Conservation (phyloP, 2,888 invertebrate genomes). For the Eueremaeus valkanovi region DNA sequence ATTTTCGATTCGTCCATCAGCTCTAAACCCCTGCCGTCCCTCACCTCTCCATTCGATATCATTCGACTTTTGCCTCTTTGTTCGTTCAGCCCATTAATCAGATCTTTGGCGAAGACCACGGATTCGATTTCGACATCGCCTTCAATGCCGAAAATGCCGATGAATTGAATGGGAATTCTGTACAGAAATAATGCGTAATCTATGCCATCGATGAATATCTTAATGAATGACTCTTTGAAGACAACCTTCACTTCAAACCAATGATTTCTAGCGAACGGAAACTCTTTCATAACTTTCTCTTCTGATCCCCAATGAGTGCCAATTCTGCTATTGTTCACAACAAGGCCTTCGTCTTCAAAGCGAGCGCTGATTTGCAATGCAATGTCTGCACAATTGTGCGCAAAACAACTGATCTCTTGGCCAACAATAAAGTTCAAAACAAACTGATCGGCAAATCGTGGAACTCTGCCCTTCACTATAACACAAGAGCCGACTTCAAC, state of each 20-base stretch:
- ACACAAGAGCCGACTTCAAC: slow-evolving; percentile 9
- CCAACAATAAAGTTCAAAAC: slow-evolving; percentile 1
- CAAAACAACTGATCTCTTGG: slow-evolving; percentile 20
- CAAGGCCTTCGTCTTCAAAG: slow-evolving; percentile 13
- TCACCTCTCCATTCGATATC: not conserved
- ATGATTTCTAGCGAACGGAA: slow-evolving; percentile 10
- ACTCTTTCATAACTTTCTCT: not conserved
- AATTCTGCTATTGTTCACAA: slow-evolving; percentile 18
- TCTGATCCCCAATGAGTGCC: slow-evolving; percentile 11
- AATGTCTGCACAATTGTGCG: slow-evolving; percentile 23
- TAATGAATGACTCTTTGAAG: slow-evolving; percentile 2
- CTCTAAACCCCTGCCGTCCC: not conserved
- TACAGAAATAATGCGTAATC: not conserved
- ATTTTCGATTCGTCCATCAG: not conserved
- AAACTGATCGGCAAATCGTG: slow-evolving; percentile 24
- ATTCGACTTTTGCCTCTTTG: not conserved
- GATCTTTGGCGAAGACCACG: slow-evolving; percentile 8
- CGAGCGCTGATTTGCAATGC: not conserved
- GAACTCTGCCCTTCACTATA: slow-evolving; percentile 23
- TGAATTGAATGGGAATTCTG: slow-evolving; percentile 21
- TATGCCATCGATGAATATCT: slow-evolving; percentile 22
- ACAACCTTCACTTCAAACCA: slow-evolving; percentile 32
- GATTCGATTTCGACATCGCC: slow-evolving; percentile 27
- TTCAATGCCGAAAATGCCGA: slow-evolving; percentile 27
- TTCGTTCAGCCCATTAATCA: not conserved